These are phyloP conservation scores for Arctocebus calabarensis DNA, from an alignment of 2,797 vertebrate species.

Conservation along the genomic window DNA sequence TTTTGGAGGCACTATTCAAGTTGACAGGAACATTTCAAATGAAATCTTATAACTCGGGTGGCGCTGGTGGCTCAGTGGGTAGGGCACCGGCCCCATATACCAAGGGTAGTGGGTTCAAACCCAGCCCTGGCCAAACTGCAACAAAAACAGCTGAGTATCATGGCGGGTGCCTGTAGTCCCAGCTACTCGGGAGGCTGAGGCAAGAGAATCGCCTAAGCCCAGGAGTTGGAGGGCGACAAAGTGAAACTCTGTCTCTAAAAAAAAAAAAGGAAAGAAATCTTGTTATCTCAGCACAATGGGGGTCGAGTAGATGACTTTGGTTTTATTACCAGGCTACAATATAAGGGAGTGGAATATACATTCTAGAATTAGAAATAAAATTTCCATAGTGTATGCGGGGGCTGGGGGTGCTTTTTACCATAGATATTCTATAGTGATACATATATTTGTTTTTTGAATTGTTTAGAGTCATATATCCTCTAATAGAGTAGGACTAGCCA, in stretches of 20 bases:
- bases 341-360: not conserved
- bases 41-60: not conserved
- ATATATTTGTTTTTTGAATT: not conserved
- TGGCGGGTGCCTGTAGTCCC: no score
- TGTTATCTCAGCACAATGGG: not conserved
- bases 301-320: not conserved
- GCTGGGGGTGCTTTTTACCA: not conserved
- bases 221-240: no score
- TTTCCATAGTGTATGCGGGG: not conserved
- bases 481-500: not conserved
- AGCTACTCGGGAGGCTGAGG: no score
- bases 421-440: not conserved
- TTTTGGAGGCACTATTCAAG: not conserved
- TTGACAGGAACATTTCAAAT: constrained; percentile 18
- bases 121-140: no score
- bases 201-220: no score
- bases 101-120: no score
- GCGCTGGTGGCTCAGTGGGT: no score
- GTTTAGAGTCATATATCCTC: not conserved
- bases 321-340: not conserved
- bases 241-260: no score
- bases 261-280: not conserved
- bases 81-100: no score
- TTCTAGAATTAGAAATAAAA: constrained; percentile 32
- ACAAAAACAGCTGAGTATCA: no score